Base-by-base conservation (phyloP, 1,140 invertebrate species). In the Conus ventricosus region DNA sequence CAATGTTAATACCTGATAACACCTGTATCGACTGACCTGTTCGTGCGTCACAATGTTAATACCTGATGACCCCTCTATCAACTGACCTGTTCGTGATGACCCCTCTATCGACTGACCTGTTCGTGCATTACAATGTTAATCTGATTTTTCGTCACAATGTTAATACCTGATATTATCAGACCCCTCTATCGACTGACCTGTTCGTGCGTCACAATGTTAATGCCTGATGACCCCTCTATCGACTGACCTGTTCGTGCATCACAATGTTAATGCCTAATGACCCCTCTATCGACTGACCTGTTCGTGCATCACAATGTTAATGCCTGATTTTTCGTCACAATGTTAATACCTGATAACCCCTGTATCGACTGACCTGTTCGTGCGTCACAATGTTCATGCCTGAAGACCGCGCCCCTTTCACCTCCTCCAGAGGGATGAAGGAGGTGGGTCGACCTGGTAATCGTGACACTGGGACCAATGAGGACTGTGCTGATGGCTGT, bases 351-450 rank as follows among this genome's bases (percentile, higher is more conserved):
- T 39, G 39, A 39, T 39, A 3, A 39, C 39, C 39, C 39, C 39
- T 39, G 0, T 20, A 71, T 5, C 1, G 11, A 71, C 84, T 81
- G 90, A 90, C 88, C 92, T 91, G 88, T 90, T 89, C 88, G 86
- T 91, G 88, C 67, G 90, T 67, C 88, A 90, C 90, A 55, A 91
- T 89, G 60, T 91, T 91, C 27, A 91, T 90, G 84, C 91, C 89
- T 8, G 91, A 89, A 5, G 90, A 84, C 55, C 89, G 88, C 2
- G 27, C 85, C 10, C 89, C 92, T 78, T 89, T 90, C 23, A 92
- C 57, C 11, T 92, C 90, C 84, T 92, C 90, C 87, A 93, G 84
- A 11, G 92, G 92, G 53, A 93, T 90, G 84, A 93, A 93, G 54
- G 87, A 23, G n/a, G 87, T 15, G 15, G 76, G 55, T 23, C 78